Conservation (phyloP, 2,113 vertebrate genomes). For the Halcyon malimbica region DNA sequence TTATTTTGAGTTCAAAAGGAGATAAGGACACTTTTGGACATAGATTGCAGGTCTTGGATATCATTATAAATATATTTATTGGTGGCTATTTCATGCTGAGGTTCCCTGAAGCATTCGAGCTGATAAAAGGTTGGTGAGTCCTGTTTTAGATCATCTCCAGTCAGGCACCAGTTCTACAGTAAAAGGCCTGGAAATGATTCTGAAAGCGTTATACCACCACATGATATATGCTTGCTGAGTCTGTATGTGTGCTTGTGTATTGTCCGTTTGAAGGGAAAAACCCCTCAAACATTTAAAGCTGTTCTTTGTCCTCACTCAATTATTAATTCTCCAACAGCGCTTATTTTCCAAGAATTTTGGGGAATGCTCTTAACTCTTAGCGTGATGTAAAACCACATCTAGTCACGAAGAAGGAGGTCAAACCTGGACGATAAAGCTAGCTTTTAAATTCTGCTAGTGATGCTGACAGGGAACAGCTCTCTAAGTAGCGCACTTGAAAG, state of each 20-base stretch:
- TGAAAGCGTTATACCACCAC: background rate
- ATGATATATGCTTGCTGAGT: background rate
- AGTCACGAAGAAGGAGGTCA: background rate
- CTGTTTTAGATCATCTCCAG: background rate
- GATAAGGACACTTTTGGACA: background rate
- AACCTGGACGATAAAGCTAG: background rate
- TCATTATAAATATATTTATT: background rate
- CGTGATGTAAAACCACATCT: background rate
- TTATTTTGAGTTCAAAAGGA: background rate
- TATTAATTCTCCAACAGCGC: background rate
- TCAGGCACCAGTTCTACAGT: background rate
- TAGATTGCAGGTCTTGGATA: background rate
- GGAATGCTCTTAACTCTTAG: background rate
- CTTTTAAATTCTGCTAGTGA: background rate
- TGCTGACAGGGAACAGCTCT: background rate
- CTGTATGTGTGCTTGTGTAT: fast-evolving
- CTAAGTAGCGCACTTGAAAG: background rate
- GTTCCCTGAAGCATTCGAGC: background rate
- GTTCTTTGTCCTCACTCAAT: background rate
- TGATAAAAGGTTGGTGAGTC: background rate
- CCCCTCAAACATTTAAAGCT: background rate
- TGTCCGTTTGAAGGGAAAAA: background rate
- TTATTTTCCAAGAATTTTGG: background rate
- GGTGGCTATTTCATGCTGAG: background rate
- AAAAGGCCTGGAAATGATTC: background rate